Base-by-base conservation (phyloP, 1,140 invertebrate genomes). In the Lepidotrigona ventralis region DNA sequence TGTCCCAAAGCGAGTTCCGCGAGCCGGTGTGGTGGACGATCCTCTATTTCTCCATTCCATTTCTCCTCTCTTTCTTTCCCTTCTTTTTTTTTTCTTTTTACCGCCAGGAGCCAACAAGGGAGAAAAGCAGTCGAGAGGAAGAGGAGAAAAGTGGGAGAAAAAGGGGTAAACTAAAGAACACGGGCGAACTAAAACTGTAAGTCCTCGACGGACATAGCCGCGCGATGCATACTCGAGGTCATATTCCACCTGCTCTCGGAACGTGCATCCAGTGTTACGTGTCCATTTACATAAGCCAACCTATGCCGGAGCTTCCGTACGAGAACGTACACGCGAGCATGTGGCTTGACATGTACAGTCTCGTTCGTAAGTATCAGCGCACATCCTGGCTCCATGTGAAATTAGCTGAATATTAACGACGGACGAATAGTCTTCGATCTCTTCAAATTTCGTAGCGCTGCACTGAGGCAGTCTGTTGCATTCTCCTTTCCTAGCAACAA, bases 271-370 rank as follows among this genome's bases (percentile, higher is more conserved):
- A 88, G 80, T 68, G 83, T 87, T 90, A 89, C 85, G 81, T 85
- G 81, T 78, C 75, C 81, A 89, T 82, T 90, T 90, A 90, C 87
- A 83, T 90, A 90, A 90, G 84, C 72, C 81, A 60, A 53, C 46
- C 66, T 63, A 66, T 74, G 26, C 26, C 19, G 19, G 21, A 26
- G 26, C 19, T 21, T 21, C n/a, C 54, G 15, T 8, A 17, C n/a
- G n/a, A 29, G 39, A 46, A 46, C 39, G 39, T 58, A 23, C 4
- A 23, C 15, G 23, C 23, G 58, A 6, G 23, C n/a, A 23, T 56
- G 14, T 29, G 29, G 0, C 33, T n/a, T 15, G 29, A 69, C 66
- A 66, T 17, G 74, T 69, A 46, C 39, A 46, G 39, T 46, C 39
- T 46, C 39, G 39, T 0, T 46, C 39, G 39, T 46, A 46, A 46